Conservation (phyloP, 2,113 vertebrate genomes). For the Shinisaurus crocodilurus region DNA sequence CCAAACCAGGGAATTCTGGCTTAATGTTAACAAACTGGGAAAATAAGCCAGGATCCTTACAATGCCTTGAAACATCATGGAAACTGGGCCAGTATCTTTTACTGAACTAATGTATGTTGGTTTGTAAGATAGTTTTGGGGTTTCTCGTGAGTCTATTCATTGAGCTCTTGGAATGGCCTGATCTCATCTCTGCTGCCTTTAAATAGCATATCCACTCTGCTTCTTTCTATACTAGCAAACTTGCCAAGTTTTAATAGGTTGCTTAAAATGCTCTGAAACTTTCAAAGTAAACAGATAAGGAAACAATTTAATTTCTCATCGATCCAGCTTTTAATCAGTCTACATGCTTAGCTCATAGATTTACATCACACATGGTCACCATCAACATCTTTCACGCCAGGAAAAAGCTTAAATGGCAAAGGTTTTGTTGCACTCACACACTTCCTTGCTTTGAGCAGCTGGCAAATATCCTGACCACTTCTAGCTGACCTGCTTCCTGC, state of each 20-base stretch:
- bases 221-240: neutral
- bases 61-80: neutral
- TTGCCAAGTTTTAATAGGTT: neutral
- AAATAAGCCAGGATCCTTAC: no score
- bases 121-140: neutral
- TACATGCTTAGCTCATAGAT: neutral
- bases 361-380: conserved; percentile 10
- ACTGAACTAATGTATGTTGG: neutral
- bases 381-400: conserved; percentile 38
- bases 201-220: neutral
- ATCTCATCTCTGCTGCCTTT: neutral
- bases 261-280: conserved; percentile 3
- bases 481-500: conserved; percentile 70
- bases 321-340: neutral
- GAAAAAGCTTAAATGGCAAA: neutral
- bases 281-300: conserved; percentile 2
- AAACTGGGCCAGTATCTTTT: neutral
- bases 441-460: conserved; percentile 66
- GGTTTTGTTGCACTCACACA: neutral
- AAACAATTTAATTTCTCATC: conserved; percentile 7
- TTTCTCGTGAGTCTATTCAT: neutral
- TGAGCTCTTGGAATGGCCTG: neutral
- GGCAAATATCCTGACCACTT: conserved; percentile 73
- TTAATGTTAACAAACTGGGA: no score
- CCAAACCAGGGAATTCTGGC: no score